Conservation (phyloP, 2,888 invertebrate species). For the Phaonia tiefii region DNA sequence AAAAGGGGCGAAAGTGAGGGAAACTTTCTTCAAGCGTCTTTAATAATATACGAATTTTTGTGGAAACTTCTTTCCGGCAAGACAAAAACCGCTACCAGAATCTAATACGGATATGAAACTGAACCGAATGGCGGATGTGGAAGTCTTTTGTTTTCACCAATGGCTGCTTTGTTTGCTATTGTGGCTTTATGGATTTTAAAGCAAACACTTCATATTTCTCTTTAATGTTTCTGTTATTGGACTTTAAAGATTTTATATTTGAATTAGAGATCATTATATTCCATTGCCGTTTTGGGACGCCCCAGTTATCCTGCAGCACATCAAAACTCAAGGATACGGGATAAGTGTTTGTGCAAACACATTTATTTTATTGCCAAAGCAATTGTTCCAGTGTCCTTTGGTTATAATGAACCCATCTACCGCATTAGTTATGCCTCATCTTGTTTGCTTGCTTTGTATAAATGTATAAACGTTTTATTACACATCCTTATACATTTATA, state of each 20-base stretch:
- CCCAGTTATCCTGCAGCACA: background rate
- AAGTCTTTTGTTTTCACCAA: slow-evolving; percentile 18
- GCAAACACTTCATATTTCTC: slow-evolving; percentile 22
- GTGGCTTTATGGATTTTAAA: background rate
- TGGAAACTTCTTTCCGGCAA: too few relatives aligned
- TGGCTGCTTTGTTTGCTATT: slow-evolving; percentile 26
- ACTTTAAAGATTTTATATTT: slow-evolving; percentile 53
- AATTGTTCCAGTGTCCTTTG: slow-evolving; percentile 33
- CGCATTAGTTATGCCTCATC: slow-evolving; percentile 1
- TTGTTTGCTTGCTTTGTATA: background rate
- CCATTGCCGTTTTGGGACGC: slow-evolving; percentile 29
- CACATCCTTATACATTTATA: too few relatives aligned
- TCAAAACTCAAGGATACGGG: background rate
- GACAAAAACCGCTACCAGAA: too few relatives aligned
- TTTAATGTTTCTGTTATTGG: slow-evolving; percentile 62
- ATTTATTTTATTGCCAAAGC: slow-evolving; percentile 42
- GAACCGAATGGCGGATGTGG: background rate
- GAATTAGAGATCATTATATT: slow-evolving; percentile 52
- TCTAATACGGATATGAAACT: too few relatives aligned
- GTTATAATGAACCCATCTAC: slow-evolving; percentile 19
- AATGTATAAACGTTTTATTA: too few relatives aligned
- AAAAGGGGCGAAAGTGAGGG: slow-evolving; percentile 3
- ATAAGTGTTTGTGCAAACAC: slow-evolving; percentile 15
- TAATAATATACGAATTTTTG: too few relatives aligned
- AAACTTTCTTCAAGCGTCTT: too few relatives aligned